Evolutionary conservation across 2,888 invertebrate genomes (phyloP).

Genomic region (Dicyrtoma fusca): DNA sequence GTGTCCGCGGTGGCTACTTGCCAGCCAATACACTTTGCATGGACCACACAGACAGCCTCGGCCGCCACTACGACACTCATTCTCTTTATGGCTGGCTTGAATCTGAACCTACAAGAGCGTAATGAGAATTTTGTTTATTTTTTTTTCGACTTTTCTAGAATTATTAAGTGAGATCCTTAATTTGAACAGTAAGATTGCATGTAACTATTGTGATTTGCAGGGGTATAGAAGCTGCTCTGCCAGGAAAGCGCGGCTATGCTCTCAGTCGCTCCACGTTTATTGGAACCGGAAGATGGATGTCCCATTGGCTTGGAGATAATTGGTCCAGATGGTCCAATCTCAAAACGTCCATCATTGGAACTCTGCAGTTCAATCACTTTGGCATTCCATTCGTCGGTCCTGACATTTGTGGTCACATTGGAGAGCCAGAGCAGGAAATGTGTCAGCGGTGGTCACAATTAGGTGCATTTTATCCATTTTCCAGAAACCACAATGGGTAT

Average conservation of each 20-base stretch:
- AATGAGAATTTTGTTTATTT: conserved; percentile 2
- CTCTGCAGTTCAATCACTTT: conserved; percentile 60
- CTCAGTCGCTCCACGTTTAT: conserved; percentile 59
- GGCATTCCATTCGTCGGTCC: conserved; percentile 57
- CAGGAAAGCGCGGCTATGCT: conserved; percentile 54
- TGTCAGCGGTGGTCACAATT: conserved; percentile 62
- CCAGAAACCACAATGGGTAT: conserved; percentile 33
- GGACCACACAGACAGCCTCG: conserved; percentile 61
- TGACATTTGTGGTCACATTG: conserved; percentile 58
- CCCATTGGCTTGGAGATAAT: conserved; percentile 62
- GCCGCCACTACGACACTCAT: conserved; percentile 75
- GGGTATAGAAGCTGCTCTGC: conserved; percentile 24
- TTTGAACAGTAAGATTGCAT: too few species aligned
- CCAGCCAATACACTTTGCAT: conserved; percentile 58
- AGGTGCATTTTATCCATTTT: conserved; percentile 62
- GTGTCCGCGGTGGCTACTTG: conserved; percentile 79
- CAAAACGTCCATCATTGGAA: conserved; percentile 58
- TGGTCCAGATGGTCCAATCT: conserved; percentile 59
- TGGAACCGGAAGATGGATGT: conserved; percentile 59
- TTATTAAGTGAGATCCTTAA: neutral
- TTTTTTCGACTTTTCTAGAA: neutral
- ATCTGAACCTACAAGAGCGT: conserved; percentile 60
- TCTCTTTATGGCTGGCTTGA: conserved; percentile 69
- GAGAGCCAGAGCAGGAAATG: conserved; percentile 63
- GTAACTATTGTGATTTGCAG: too few species aligned